These are phyloP conservation scores for Anabacerthia variegaticeps DNA, from an alignment of 2,797 vertebrate species.

Conservation along the genomic window DNA sequence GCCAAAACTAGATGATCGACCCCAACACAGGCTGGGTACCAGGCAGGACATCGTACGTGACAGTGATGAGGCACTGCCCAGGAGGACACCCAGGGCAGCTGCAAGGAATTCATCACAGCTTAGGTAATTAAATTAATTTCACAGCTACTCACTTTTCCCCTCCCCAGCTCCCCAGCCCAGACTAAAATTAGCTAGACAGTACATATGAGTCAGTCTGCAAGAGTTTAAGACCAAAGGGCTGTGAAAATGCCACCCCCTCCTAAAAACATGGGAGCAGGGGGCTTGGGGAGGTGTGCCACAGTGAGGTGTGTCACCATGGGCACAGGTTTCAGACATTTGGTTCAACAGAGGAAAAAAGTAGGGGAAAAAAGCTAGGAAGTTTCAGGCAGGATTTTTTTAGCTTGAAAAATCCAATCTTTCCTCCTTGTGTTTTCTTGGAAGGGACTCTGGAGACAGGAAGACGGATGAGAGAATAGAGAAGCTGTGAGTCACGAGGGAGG, in stretches of 20 bases:
- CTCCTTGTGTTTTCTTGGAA: constrained; percentile 8
- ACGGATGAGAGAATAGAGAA: not conserved
- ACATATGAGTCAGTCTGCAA: constrained; percentile 50
- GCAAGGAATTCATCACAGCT: not conserved
- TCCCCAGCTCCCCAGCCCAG: constrained; percentile 5
- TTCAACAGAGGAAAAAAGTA: not conserved
- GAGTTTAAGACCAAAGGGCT: constrained; percentile 24
- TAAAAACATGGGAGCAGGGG: not conserved
- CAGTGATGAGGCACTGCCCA: not conserved
- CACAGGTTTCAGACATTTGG: rapidly evolving
- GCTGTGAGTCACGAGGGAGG: not conserved
- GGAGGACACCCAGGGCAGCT: constrained; percentile 4
- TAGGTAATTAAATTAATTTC: constrained; percentile 67
- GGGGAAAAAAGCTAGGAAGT: not conserved
- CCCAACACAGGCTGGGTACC: not conserved
- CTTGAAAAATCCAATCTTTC: not conserved
- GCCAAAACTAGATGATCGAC: not conserved
- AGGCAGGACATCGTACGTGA: not conserved
- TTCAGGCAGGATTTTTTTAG: not conserved
- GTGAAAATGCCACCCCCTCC: not conserved
- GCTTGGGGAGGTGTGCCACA: not conserved
- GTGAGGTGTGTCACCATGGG: not conserved
- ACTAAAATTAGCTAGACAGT: constrained; percentile 65
- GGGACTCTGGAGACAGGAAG: not conserved
- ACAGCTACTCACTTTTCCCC: constrained; percentile 50